phyloP scores from a whole-genome alignment of 1,140 invertebrate genomes.

The Olivierus martensii region DNA sequence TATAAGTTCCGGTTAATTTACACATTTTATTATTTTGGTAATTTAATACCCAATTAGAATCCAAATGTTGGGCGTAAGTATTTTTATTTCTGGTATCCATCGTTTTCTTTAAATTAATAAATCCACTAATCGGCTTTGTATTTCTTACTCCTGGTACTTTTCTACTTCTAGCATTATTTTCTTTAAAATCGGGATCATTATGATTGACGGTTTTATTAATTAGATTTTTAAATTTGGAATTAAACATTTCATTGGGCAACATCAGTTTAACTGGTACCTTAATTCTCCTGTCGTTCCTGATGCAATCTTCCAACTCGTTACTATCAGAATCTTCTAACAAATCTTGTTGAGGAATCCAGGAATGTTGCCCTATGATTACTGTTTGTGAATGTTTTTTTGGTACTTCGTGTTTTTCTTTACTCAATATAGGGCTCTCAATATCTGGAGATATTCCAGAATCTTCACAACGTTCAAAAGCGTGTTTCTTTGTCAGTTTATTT shows the following conservation, averaged over 20 bases:
- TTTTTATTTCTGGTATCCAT: not conserved
- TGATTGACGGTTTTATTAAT: not conserved
- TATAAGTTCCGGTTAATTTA: not conserved
- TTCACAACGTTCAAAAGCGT: constrained; percentile 46
- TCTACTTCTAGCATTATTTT: not conserved
- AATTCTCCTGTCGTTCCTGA: not conserved
- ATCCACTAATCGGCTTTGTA: not conserved
- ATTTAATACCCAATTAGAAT: constrained; percentile 14
- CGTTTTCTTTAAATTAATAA: not conserved
- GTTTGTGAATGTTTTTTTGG: not conserved
- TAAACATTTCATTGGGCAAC: constrained; percentile 12
- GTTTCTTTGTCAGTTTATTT: constrained; percentile 31
- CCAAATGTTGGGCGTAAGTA: not conserved
- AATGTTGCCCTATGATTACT: not conserved
- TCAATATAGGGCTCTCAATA: constrained; percentile 34
- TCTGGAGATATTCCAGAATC: constrained; percentile 67
- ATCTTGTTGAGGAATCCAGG: constrained; percentile 13
- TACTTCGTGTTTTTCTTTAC: not conserved
- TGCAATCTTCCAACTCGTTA: constrained; percentile 3
- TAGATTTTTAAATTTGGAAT: not conserved
- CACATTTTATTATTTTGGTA: constrained; percentile 1
- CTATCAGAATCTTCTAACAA: constrained; percentile 13
- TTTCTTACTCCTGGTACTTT: not conserved
- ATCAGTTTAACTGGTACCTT: constrained; percentile 1
- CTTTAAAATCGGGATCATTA: not conserved